Percentiles rank a stretch among this genome's conserved stretches.
Conservation (phyloP, 2,113 vertebrate species). For the Sturnus vulgaris region DNA sequence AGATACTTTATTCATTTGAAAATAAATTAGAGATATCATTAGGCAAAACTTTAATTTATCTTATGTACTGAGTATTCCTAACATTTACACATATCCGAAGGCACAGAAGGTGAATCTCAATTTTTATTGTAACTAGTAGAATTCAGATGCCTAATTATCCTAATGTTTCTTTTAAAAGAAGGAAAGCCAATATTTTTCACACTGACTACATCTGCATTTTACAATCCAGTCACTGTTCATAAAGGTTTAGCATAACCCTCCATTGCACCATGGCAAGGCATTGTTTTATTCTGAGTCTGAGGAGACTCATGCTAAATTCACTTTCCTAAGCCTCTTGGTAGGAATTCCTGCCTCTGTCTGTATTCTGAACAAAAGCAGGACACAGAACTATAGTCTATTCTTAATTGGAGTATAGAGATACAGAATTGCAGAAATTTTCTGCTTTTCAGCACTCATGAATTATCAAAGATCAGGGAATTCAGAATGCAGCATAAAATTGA, state of each 20-base stretch:
- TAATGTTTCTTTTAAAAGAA: neutral
- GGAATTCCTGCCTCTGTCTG: neutral
- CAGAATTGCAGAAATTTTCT: neutral
- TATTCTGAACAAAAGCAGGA: neutral
- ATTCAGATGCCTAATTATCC: neutral
- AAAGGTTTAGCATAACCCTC: neutral
- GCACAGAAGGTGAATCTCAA: neutral
- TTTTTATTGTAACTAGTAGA: neutral
- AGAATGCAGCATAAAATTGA: neutral
- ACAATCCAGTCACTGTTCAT: neutral
- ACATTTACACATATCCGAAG: neutral
- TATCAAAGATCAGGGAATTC: neutral
- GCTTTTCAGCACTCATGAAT: neutral
- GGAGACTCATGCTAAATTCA: neutral
- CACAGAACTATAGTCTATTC: neutral
- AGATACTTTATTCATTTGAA: neutral
- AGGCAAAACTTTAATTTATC: neutral
- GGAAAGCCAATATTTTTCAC: neutral
- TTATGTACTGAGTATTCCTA: neutral
- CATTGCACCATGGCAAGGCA: neutral
- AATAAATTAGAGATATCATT: neutral
- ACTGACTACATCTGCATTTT: neutral
- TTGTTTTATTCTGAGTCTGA: neutral
- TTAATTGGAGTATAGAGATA: neutral
- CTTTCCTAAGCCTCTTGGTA: neutral